Evolutionary conservation across 1,140 invertebrate species (phyloP).

Genomic region (Hypsibius dujardini): DNA sequence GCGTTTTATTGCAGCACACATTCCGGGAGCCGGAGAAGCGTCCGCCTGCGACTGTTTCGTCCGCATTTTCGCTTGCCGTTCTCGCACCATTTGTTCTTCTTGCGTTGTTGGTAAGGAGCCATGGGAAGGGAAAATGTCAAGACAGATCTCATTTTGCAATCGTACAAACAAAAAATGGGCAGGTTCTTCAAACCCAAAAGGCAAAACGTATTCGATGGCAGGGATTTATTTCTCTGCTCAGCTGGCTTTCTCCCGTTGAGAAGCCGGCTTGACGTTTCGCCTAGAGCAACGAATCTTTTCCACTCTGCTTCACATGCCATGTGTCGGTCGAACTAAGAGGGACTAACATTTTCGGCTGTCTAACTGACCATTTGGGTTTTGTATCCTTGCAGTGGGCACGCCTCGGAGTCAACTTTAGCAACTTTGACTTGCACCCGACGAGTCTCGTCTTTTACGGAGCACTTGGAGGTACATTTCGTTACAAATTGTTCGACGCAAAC

Average conservation of each 20-base stretch:
- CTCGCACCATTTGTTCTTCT: slow-evolving; percentile 62
- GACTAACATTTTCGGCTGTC: slow-evolving; percentile 10
- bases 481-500: not conserved
- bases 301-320: not conserved
- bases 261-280: too few relatives aligned
- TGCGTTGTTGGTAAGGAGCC: slow-evolving; percentile 46
- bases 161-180: not conserved
- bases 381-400: slow-evolving; percentile 51
- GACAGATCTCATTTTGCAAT: not conserved
- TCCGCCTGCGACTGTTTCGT: slow-evolving; percentile 65
- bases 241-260: not conserved
- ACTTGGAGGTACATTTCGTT: slow-evolving; percentile 39
- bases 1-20: slow-evolving; percentile 47
- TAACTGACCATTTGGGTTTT: slow-evolving; percentile 20
- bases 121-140: not conserved
- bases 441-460: slow-evolving; percentile 14
- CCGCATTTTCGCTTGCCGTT: slow-evolving; percentile 68
- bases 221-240: not conserved
- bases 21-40: slow-evolving; percentile 80
- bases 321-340: not conserved
- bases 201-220: not conserved
- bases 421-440: slow-evolving; percentile 45
- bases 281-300: not conserved
- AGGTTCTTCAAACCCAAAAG: not conserved
- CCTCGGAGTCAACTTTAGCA: slow-evolving; percentile 69